Conservation (phyloP, 2,113 vertebrate genomes). For the Eira barbara region DNA sequence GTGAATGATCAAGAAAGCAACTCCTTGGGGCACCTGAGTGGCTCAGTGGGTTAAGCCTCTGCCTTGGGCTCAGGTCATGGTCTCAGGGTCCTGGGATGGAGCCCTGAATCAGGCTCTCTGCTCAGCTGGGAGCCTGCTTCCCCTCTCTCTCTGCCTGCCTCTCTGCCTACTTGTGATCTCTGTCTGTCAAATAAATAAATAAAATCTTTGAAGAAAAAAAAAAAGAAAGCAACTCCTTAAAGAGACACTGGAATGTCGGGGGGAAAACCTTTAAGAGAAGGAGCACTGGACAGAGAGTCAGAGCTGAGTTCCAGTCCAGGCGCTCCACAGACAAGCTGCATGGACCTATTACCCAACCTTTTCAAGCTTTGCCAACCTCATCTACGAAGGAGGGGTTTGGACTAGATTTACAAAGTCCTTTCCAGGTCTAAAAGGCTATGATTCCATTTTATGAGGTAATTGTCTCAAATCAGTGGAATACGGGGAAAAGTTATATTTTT, state of each 20-base stretch:
- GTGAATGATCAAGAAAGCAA: background rate
- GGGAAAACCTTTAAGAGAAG: background rate
- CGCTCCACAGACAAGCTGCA: background rate
- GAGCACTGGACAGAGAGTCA: background rate
- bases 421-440: background rate
- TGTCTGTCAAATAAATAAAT: too few species aligned
- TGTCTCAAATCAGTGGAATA: conserved; percentile 18
- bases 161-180: too few species aligned
- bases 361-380: background rate
- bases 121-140: too few species aligned
- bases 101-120: too few species aligned
- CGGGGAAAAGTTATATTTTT: background rate
- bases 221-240: background rate
- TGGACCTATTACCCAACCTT: background rate
- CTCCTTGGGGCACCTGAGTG: background rate
- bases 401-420: background rate
- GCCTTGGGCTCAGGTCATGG: too few species aligned
- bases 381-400: background rate
- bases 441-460: background rate
- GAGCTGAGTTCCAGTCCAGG: background rate
- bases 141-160: too few species aligned
- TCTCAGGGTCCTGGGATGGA: too few species aligned
- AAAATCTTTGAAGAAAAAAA: too few species aligned
- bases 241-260: background rate
- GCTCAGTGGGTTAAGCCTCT: too few species aligned